Evolutionary conservation across 2,888 invertebrate species (phyloP).

Genomic region (Aspidiotus rigidus): DNA sequence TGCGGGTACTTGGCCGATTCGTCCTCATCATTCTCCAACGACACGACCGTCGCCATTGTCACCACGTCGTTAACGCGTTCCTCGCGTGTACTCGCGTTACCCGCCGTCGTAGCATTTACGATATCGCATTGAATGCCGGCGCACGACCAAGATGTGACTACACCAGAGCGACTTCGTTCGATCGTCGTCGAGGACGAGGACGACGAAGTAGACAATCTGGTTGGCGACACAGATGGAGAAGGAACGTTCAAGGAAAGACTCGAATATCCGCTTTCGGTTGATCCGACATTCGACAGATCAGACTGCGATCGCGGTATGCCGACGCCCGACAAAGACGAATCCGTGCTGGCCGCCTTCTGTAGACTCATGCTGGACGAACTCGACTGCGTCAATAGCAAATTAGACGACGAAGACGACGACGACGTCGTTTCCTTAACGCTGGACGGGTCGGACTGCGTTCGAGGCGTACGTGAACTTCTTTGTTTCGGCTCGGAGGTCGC

Average conservation of each 20-base stretch:
- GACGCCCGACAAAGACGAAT: background rate
- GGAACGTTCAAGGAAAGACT: conserved; percentile 35
- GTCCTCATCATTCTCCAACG: background rate
- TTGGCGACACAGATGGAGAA: conserved; percentile 35
- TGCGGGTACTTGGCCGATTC: conserved; percentile 41
- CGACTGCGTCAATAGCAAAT: background rate
- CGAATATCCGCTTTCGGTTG: conserved; percentile 39
- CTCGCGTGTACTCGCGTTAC: background rate
- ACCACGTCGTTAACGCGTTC: background rate
- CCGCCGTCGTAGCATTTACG: conserved; percentile 10
- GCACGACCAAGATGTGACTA: conserved; percentile 13
- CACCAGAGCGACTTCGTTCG: background rate
- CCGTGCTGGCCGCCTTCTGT: conserved; percentile 32
- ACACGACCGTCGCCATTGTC: too few relatives aligned
- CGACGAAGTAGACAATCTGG: conserved; percentile 27
- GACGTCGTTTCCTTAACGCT: conserved; percentile 36
- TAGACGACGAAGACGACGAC: conserved; percentile 6
- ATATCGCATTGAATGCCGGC: conserved; percentile 33
- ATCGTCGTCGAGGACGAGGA: conserved; percentile 9
- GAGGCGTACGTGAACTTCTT: conserved; percentile 36
- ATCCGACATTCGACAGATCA: conserved; percentile 36
- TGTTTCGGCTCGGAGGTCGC: conserved; percentile 10
- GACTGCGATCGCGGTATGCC: conserved; percentile 35
- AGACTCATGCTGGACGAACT: background rate
- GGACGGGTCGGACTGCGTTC: conserved; percentile 40